Evolutionary conservation across 2,797 vertebrate genomes (phyloP).

Genomic region (Brotogeris chrysoptera): DNA sequence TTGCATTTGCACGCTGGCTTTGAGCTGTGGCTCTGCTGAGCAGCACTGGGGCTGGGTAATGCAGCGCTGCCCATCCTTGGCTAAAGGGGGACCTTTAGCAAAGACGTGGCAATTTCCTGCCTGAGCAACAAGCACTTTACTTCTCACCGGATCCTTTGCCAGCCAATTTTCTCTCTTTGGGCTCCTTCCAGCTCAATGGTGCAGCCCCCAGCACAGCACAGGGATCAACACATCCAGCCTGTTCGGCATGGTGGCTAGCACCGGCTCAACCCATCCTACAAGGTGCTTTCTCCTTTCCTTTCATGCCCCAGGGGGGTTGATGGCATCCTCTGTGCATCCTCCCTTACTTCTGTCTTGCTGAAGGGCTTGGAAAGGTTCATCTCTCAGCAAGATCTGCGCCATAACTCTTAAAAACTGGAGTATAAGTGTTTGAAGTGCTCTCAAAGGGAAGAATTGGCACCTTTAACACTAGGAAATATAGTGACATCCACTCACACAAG

Average conservation of each 20-base stretch:
- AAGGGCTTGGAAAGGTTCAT: neutral
- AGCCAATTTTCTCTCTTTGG: slow-evolving; percentile 9
- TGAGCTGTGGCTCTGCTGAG: neutral
- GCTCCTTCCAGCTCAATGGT: neutral
- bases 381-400: rapidly evolving
- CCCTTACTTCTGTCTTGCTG: neutral
- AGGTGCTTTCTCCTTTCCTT: neutral
- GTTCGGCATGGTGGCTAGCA: neutral
- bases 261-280: neutral
- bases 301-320: neutral
- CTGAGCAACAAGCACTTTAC: neutral
- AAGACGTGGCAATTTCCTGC: neutral
- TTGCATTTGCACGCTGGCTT: rapidly evolving
- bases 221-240: neutral
- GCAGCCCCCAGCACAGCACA: neutral
- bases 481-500: neutral
- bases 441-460: neutral
- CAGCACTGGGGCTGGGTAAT: rapidly evolving
- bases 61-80: neutral
- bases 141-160: neutral
- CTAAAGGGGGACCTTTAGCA: rapidly evolving
- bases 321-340: neutral
- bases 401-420: neutral
- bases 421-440: neutral
- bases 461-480: neutral